Conservation (phyloP, 1,140 invertebrate species). For the Ooceraea biroi region DNA sequence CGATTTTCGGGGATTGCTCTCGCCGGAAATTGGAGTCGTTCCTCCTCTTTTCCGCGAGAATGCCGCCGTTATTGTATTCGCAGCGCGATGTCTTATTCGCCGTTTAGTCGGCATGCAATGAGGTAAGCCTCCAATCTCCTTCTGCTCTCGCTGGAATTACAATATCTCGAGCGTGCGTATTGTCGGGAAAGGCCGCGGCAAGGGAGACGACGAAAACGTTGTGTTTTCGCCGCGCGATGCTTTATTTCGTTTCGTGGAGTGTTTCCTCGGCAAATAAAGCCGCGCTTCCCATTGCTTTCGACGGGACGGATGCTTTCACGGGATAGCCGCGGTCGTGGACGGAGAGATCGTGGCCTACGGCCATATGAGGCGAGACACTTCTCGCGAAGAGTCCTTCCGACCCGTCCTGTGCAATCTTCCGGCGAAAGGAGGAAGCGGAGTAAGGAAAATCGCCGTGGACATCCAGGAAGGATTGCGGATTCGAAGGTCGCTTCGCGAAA, state of each 20-base stretch:
- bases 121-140: conserved; percentile 23
- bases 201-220: not conserved
- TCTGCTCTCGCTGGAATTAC: conserved; percentile 3
- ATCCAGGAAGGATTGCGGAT: conserved; percentile 57
- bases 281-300: conserved; percentile 23
- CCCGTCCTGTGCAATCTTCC: conserved; percentile 43
- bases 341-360: conserved; percentile 33
- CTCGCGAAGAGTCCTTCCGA: conserved; percentile 3
- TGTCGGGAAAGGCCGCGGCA: not conserved
- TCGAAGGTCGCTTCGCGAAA: conserved; percentile 61
- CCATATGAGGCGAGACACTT: conserved; percentile 44
- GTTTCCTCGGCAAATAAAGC: conserved; percentile 66
- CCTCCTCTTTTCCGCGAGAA: conserved; percentile 21
- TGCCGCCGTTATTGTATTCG: conserved; percentile 46
- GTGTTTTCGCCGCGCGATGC: conserved; percentile 21
- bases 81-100: conserved; percentile 18
- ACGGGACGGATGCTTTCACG: conserved; percentile 11
- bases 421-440: not conserved
- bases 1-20: conserved; percentile 44
- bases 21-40: conserved; percentile 22
- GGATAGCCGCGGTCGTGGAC: conserved; percentile 1
- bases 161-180: not conserved
- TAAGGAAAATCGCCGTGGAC: conserved; percentile 34
- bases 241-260: conserved; percentile 52
- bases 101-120: conserved; percentile 18